These are phyloP conservation scores for Brienomyrus longianalis DNA, from an alignment of 2,113 vertebrate species.

Conservation along the genomic window DNA sequence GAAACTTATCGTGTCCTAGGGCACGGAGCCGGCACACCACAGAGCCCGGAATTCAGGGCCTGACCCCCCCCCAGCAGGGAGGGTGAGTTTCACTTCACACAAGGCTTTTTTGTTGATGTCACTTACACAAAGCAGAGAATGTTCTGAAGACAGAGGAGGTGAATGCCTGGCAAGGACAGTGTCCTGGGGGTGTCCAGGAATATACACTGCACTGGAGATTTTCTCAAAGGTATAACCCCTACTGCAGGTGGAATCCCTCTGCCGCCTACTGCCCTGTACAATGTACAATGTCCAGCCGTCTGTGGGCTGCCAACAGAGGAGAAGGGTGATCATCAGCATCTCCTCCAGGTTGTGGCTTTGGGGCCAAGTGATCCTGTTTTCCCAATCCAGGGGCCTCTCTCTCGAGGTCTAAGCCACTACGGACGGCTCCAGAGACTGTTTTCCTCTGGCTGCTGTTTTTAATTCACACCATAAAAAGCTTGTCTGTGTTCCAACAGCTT, in stretches of 20 bases:
- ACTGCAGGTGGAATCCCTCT: not conserved
- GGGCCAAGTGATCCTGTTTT: not conserved
- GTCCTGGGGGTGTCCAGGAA: not conserved
- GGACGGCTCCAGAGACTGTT: too few species aligned
- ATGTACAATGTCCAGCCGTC: not conserved
- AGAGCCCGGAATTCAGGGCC: not conserved
- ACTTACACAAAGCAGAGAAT: not conserved
- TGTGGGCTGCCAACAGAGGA: slow-evolving; percentile 8
- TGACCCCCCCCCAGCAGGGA: not conserved
- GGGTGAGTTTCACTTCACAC: not conserved
- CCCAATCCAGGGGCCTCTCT: not conserved
- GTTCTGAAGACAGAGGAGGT: not conserved
- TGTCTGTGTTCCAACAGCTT: not conserved
- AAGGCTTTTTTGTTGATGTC: not conserved
- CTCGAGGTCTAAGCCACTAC: not conserved
- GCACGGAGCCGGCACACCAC: not conserved
- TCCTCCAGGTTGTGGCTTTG: not conserved
- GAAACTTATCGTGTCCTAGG: not conserved
- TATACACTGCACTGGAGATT: not conserved
- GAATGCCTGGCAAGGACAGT: not conserved
- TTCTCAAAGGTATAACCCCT: not conserved
- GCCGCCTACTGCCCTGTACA: not conserved
- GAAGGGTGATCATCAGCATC: slow-evolving; percentile 34
- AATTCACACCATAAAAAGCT: not conserved
- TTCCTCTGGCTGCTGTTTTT: not conserved